Base-by-base conservation (phyloP, 2,888 invertebrate genomes). In the Cancer borealis region DNA sequence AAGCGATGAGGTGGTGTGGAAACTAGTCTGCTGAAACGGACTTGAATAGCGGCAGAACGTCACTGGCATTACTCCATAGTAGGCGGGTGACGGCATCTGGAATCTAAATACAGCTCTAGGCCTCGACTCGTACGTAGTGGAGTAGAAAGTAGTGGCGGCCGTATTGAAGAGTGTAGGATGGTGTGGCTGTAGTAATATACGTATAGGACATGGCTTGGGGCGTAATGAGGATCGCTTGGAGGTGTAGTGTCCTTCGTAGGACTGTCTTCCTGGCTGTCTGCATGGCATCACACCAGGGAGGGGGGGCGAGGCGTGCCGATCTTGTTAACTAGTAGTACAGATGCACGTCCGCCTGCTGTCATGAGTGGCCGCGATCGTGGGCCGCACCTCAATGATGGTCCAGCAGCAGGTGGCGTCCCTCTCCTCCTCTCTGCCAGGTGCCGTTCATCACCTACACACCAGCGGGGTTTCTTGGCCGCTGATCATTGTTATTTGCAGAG, bases 331-430 rank as follows among this genome's bases (percentile, higher is more conserved):
- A 79, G 30, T 30, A 12, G 79, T 79, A 30, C 79, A 79, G 79
- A 30, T 79, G 79, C 79, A 26, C 12, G 26, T 26, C 30, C 30
- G 1, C 14, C 30, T 6, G 0, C 79, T 79, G 14, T n/a, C 66
- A 4, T 66, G 66, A n/a, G n/a, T n/a, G 66, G 66, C 66, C 79
- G 79, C 30, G 79, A 30, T 30, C 79, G 79, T 79, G 79, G 26
- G 30, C 79, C 79, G 79, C 79, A 79, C 79, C 79, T 30, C 79
- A 79, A 79, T 79, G 30, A 30, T 30, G 79, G 30, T 8, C 30
- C 79, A 79, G 79, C 79, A 79, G 79, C 79, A 26, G 79, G 79
- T 79, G 79, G 79, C 14, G 30, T 30, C 79, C 79, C 26, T 12
- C 79, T 8, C 79, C 30, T 12, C 12, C 79, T 30, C 79, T 10